Evolutionary conservation across 92 coral and sea anemone genomes (phyloP), one percentile per base, ranked within the genome.

Genomic region (Pocillopora meandrina): DNA sequence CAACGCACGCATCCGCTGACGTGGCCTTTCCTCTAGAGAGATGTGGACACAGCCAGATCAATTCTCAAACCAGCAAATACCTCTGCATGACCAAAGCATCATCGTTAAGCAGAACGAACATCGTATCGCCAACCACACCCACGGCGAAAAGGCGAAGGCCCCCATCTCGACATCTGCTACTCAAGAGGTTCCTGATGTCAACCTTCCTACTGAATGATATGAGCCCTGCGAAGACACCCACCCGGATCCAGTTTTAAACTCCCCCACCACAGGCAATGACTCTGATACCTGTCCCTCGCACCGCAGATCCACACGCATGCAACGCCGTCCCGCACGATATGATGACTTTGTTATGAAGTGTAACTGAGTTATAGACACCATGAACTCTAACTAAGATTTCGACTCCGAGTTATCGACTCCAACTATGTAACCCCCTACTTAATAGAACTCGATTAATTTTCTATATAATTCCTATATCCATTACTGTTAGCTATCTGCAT

Each of bases 31-130:
- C 1, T 47, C 91, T 0, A 72, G 87, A 35, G 91, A 91, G 76
- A 88, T 91, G 76, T 91, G 91, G 90, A 84, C 87, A 14, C 91
- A 91, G 62, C 90, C 91, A 3, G 91, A 84, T 72, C 91, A 80
- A 62, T 74, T 86, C 84, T 31, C 74, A 17, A 85, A 85, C 21
- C 9, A 10, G 61, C 85, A 85, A 60, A 31, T 85, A 6, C 84
- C 84, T 1, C 12, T 85, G 4, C 0, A 21, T 31, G 84, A 85
- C 63, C 72, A 68, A 0, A 79, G 59, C 14, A 84, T 16, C 6
- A 19, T 65, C 5, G 10, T 10, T 12, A 65, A 65, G 31, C 70
- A 65, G 23, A 31, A 65, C 31, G 23, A 16, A 9, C 70, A 15
- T 10, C 34, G 79, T 35, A 21, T 31, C 0, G 16, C 20, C 5